Evolutionary conservation across 2,888 invertebrate genomes (phyloP).

Genomic region (Latrodectus hesperus): DNA sequence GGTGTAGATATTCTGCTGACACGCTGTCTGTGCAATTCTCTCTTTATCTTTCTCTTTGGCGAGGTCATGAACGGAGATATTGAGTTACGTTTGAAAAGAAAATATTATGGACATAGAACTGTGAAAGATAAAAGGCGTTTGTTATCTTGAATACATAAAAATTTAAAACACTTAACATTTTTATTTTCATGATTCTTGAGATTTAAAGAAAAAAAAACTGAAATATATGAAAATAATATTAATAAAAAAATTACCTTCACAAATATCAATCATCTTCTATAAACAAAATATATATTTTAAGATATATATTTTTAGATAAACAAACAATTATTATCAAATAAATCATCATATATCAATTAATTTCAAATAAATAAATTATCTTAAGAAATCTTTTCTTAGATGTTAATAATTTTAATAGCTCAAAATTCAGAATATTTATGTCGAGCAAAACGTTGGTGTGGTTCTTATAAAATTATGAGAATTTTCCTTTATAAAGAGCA

Average conservation of each 20-base stretch:
- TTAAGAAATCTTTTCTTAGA: no score
- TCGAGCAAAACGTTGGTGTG: neutral
- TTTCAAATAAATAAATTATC: no score
- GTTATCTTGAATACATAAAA: neutral
- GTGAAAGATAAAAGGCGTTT: neutral
- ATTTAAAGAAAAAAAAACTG: neutral
- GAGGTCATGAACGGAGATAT: slow-evolving; percentile 55
- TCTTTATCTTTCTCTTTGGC: slow-evolving; percentile 28
- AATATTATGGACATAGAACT: neutral
- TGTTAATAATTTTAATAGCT: neutral
- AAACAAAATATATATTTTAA: no score
- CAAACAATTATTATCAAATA: no score
- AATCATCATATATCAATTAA: no score
- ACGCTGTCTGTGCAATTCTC: slow-evolving; percentile 53
- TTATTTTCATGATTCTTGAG: neutral
- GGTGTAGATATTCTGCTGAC: slow-evolving; percentile 54
- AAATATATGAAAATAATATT: neutral
- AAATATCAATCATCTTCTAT: no score
- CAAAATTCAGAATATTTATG: neutral
- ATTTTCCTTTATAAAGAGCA: no score
- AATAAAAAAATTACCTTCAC: no score
- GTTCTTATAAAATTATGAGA: no score
- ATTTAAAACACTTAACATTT: neutral
- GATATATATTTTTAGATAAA: no score
- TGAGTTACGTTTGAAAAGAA: slow-evolving; percentile 15